phyloP scores from a whole-genome alignment of 2,888 invertebrate species.

The Meiosimyza decipiens region DNA sequence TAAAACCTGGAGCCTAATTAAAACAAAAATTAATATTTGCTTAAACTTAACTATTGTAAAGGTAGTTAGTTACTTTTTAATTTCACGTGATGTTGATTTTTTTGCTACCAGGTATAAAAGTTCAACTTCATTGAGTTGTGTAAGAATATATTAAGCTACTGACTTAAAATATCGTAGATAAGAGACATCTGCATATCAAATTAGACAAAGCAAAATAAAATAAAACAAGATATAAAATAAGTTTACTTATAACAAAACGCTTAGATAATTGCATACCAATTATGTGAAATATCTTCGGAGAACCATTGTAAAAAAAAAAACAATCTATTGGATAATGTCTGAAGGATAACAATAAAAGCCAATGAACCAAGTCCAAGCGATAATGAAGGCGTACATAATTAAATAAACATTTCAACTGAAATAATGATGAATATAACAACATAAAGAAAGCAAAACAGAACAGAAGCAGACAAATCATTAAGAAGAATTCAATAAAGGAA shows the following conservation, averaged over 20 bases:
- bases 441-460: slow-evolving; percentile 19
- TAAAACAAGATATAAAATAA: slow-evolving; percentile 16
- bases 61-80: too few relatives aligned
- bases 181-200: background rate
- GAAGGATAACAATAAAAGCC: background rate
- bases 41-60: too few relatives aligned
- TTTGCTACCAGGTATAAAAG: too few relatives aligned
- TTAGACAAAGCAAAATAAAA: slow-evolving; percentile 9
- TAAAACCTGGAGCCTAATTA: too few relatives aligned
- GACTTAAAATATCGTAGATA: too few relatives aligned
- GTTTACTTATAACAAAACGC: background rate
- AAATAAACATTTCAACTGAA: slow-evolving; percentile 2
- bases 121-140: too few relatives aligned
- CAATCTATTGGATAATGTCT: background rate
- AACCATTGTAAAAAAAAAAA: background rate
- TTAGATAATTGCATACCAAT: background rate
- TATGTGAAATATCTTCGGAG: background rate
- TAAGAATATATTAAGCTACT: too few relatives aligned
- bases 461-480: slow-evolving; percentile 15
- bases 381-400: background rate
- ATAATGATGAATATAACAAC: background rate
- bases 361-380: background rate
- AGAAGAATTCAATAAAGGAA: slow-evolving; percentile 3
- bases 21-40: too few relatives aligned
- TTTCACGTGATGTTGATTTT: too few relatives aligned